These are phyloP conservation scores for Zalophus californianus DNA, from an alignment of 2,797 vertebrate genomes.

Conservation along the genomic window DNA sequence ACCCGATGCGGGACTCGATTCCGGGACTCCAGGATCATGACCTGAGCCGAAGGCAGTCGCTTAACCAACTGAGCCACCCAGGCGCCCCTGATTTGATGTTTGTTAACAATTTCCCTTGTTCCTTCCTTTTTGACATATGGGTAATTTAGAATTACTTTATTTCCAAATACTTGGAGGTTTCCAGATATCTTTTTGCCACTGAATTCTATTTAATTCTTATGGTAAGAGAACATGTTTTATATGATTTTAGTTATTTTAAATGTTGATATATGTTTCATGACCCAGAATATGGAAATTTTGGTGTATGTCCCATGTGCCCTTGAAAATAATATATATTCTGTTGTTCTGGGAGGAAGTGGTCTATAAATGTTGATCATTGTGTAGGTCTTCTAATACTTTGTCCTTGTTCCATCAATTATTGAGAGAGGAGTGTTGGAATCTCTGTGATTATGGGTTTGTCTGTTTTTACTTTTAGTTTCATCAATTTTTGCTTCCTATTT, in stretches of 20 bases:
- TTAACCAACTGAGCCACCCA: too few relatives aligned
- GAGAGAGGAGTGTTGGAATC: neutral
- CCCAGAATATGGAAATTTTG: neutral
- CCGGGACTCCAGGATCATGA: too few relatives aligned
- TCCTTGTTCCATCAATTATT: neutral
- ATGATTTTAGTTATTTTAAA: neutral
- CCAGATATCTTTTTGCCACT: neutral
- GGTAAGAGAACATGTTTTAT: neutral
- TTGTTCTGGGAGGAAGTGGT: neutral
- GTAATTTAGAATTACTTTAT: neutral
- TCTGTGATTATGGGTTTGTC: neutral
- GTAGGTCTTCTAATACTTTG: neutral
- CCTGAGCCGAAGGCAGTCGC: too few relatives aligned
- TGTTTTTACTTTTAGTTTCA: neutral
- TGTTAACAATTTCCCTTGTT: neutral
- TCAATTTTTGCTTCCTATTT: neutral
- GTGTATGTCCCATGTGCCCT: neutral
- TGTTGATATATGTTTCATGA: neutral
- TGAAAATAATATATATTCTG: neutral
- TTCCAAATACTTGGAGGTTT: neutral
- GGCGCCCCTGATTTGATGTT: too few relatives aligned
- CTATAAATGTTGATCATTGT: neutral
- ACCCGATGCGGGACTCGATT: too few relatives aligned
- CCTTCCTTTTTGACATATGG: neutral
- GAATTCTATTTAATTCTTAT: conserved; percentile 17